Evolutionary conservation across 1,140 invertebrate genomes (phyloP).

Genomic region (Hyles vespertilio): DNA sequence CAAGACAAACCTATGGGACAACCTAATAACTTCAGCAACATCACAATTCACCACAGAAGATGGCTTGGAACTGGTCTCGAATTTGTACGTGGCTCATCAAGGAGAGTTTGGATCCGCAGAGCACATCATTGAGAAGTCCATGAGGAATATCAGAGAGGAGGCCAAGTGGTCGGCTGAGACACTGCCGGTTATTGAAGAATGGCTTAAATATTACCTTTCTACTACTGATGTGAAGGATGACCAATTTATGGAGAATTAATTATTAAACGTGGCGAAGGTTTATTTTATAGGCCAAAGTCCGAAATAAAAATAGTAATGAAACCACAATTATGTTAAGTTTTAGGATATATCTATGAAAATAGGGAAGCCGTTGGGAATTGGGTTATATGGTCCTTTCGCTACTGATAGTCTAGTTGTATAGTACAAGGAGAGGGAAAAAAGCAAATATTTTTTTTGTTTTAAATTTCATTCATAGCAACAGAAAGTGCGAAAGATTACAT

Average conservation of each 20-base stretch:
- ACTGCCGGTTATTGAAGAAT: conserved; percentile 81
- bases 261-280: no score
- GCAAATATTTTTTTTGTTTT: no score
- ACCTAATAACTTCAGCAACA: conserved; percentile 81
- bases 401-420: no score
- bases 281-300: no score
- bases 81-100: conserved; percentile 76
- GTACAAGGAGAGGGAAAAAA: no score
- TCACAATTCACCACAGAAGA: conserved; percentile 83
- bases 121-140: conserved; percentile 80
- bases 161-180: conserved; percentile 83
- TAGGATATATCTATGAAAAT: no score
- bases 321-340: no score
- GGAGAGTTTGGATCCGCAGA: conserved; percentile 81
- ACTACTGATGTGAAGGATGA: conserved; percentile 34
- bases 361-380: no score
- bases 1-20: conserved; percentile 83
- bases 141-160: conserved; percentile 82
- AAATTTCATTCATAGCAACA: no score
- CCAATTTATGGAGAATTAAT: conserved; percentile 23
- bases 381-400: no score
- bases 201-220: conserved; percentile 78
- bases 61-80: conserved; percentile 80
- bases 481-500: no score
- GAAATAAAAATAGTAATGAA: no score